Evolutionary conservation across 2,113 vertebrate genomes (phyloP).

Genomic region (Halcyon senegalensis): DNA sequence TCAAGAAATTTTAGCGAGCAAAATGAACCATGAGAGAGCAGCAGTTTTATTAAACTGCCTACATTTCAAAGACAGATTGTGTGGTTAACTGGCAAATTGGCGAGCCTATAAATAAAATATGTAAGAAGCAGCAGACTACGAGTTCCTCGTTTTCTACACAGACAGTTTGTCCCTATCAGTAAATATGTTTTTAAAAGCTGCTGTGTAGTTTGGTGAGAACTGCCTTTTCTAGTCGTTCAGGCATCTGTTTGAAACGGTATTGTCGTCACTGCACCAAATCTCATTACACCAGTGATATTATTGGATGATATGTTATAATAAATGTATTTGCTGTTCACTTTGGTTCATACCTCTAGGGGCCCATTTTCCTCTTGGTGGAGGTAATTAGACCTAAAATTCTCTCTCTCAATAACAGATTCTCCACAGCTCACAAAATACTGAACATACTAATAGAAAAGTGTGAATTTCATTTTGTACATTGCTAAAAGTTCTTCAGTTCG

Average conservation of each 20-base stretch:
- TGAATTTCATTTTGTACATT: background rate
- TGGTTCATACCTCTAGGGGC: background rate
- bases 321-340: background rate
- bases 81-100: conserved; percentile 15
- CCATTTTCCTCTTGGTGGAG: background rate
- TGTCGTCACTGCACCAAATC: background rate
- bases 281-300: background rate
- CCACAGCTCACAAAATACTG: background rate
- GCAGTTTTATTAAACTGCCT: conserved; percentile 1
- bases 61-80: conserved; percentile 31
- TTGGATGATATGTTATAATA: background rate
- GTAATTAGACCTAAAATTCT: conserved; percentile 33
- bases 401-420: background rate
- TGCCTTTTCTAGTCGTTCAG: background rate
- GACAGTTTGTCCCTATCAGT: background rate
- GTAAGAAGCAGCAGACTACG: background rate
- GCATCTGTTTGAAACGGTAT: background rate
- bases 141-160: background rate
- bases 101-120: conserved; percentile 37
- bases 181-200: conserved; percentile 1
- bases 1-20: background rate
- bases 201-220: background rate
- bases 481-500: background rate
- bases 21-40: background rate
- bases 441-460: background rate